Evolutionary conservation across 2,113 vertebrate species (phyloP).

Genomic region (Oenanthe oenanthe): DNA sequence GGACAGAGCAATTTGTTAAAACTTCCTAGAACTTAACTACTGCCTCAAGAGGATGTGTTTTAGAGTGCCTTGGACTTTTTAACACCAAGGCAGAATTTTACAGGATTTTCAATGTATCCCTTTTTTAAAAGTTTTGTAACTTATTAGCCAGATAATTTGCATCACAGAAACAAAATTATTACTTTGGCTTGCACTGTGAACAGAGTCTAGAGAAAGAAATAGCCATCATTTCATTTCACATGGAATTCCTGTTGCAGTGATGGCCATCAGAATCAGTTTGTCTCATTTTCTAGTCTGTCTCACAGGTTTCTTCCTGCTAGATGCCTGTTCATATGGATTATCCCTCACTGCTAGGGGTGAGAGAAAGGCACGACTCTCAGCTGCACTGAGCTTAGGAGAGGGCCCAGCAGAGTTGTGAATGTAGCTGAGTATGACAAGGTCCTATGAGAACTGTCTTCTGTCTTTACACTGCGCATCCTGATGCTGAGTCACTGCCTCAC

Average conservation of each 20-base stretch:
- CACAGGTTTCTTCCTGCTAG: neutral
- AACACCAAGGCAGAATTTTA: neutral
- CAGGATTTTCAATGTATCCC: neutral
- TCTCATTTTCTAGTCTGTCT: neutral
- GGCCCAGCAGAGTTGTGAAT: neutral
- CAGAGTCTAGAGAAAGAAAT: neutral
- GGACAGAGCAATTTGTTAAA: neutral
- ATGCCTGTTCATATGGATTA: neutral
- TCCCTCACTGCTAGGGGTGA: neutral
- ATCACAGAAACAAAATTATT: neutral
- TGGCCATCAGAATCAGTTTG: neutral
- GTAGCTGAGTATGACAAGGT: neutral
- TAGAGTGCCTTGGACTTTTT: neutral
- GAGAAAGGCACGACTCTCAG: neutral
- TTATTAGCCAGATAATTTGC: neutral
- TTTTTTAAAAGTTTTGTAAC: neutral
- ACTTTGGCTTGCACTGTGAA: neutral
- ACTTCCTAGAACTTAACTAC: neutral
- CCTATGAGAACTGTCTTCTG: neutral
- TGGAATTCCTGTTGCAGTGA: neutral
- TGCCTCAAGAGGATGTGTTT: neutral
- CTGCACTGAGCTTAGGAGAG: neutral
- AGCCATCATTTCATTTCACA: neutral
- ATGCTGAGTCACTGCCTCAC: neutral
- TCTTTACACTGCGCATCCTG: neutral